Base-by-base conservation (phyloP, 2,797 vertebrate species). In the Champsocephalus gunnari region DNA sequence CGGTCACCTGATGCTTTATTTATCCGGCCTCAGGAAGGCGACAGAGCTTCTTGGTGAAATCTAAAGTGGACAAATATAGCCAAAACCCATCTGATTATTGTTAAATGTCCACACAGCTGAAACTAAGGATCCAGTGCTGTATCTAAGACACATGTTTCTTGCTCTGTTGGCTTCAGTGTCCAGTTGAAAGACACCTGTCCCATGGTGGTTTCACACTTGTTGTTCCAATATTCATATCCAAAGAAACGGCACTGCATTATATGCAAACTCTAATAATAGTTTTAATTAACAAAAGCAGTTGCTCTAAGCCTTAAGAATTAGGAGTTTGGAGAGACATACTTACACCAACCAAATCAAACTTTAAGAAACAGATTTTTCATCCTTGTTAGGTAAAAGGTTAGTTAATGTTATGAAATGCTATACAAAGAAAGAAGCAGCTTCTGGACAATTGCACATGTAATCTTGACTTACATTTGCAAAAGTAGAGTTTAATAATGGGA, bases 1-100 rank as follows among this genome's bases (percentile, higher is more conserved):
- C 75, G 81, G 84, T 92, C 91, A 91, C 83, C 88, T 89, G 91
- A 89, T 73, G 78, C 78, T 66, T 68, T 71, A 65, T 79, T 83
- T 47, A 48, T 70, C 56, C 68, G 59, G 73, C 83, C 76, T 78
- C 77, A 41, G 64, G 78, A 83, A 86, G 80, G 77, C 75, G 76
- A 86, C 84, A 74, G 64, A 83, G 84, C 38, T 17, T 67, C 76
- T 65, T 19, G 12, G 11, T 43, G 43, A 43, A 51, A 66, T 41
- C 32, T 61, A 28, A 77, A n/a, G 49, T 49, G 53, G 21, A 61
- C 11, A 47, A 70, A 77, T 53, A 21, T 51, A 28, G 51, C 28
- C 34, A 13, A 73, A 44, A n/a, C 11, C 56, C 24, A 19, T 60
- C 14, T 8, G 41, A 63, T 32, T 60, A 5, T 60, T 11, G 11